These are phyloP conservation scores for Myxocyprinus asiaticus DNA, from an alignment of 2,113 vertebrate species.

Conservation along the genomic window DNA sequence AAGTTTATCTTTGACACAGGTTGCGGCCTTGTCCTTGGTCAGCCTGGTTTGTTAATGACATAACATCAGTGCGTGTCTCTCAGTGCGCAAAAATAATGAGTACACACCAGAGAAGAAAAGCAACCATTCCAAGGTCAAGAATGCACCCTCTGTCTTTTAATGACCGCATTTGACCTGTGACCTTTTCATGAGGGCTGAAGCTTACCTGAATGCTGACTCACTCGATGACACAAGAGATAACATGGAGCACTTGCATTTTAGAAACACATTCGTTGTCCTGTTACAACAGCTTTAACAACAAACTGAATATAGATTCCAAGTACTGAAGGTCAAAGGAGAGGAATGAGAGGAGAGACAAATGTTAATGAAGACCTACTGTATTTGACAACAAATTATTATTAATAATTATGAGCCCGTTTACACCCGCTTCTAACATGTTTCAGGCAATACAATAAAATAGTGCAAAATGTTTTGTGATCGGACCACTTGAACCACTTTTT, in stretches of 20 bases:
- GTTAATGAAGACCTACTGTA: no score
- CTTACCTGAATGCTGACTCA: constrained; percentile 92
- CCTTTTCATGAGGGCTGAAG: background rate
- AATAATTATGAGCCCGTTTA: no score
- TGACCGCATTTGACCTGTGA: background rate
- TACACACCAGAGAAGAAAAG: background rate
- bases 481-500: no score
- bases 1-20: background rate
- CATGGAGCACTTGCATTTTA: constrained; percentile 98
- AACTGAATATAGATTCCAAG: constrained; percentile 90
- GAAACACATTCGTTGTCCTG: constrained; percentile 96
- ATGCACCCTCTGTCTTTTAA: background rate
- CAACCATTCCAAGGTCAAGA: background rate
- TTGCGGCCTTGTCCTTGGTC: background rate
- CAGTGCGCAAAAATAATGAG: background rate
- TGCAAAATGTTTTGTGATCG: no score
- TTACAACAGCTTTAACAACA: constrained; percentile 93
- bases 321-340: constrained; percentile 76
- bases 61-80: background rate
- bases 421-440: no score
- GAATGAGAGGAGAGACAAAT: background rate
- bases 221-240: constrained; percentile 96
- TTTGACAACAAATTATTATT: no score
- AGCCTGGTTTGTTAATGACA: background rate
- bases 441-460: no score